A percentile compares a stretch with the other conserved stretches of the same genome.
Evolutionary conservation across 2,113 vertebrate species (phyloP).

Genomic region (Azemiops feae): DNA sequence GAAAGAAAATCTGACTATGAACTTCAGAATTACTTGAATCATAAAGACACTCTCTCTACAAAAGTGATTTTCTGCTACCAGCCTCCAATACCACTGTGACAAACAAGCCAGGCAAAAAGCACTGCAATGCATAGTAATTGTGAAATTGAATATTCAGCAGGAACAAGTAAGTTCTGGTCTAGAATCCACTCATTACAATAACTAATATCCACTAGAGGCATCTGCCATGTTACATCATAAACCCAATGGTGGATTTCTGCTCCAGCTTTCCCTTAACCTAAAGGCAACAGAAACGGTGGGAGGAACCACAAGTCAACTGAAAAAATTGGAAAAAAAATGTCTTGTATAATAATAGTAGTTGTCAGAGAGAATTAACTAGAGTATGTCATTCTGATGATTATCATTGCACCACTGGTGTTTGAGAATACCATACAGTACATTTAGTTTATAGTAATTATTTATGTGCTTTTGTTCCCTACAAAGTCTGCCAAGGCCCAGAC

Average conservation of each 20-base stretch:
- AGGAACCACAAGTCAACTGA: background rate
- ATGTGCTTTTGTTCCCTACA: background rate
- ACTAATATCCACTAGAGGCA: background rate
- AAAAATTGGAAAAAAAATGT: too few species aligned
- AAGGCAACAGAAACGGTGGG: background rate
- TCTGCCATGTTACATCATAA: background rate
- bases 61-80: background rate
- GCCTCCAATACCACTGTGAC: background rate
- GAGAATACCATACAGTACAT: background rate
- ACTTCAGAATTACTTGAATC: background rate
- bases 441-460: background rate
- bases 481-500: background rate
- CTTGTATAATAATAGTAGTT: background rate
- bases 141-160: background rate
- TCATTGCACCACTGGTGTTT: background rate
- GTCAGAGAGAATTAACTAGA: background rate
- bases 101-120: background rate
- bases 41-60: background rate
- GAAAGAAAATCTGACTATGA: background rate
- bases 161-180: background rate
- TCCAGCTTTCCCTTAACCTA: background rate
- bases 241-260: background rate
- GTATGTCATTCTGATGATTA: background rate
- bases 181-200: background rate
- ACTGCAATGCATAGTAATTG: background rate